Percentiles rank a stretch among this genome's conserved stretches.
These are phyloP conservation scores for Menidia menidia DNA, from an alignment of 2,797 vertebrate species.

Conservation along the genomic window DNA sequence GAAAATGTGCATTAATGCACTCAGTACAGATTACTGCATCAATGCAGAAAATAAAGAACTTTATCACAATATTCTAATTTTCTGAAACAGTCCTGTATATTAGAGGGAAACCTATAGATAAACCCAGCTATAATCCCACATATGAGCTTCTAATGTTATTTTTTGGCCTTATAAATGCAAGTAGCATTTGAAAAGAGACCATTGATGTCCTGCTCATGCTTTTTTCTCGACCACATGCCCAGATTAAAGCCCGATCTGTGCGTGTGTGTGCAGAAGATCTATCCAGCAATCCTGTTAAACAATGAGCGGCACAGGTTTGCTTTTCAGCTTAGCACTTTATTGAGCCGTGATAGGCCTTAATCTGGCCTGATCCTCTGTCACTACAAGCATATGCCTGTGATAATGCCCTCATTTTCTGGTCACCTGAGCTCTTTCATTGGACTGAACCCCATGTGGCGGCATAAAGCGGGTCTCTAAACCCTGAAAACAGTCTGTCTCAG, in stretches of 20 bases:
- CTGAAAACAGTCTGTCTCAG: conserved; percentile 42
- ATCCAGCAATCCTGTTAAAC: conserved; percentile 64
- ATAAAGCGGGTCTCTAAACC: conserved; percentile 67
- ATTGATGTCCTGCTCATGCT: conserved; percentile 27
- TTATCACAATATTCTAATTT: too few species aligned
- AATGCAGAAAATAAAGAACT: too few species aligned
- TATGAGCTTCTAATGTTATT: conserved; percentile 12
- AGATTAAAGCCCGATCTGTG: conserved; percentile 62
- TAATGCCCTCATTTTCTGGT: conserved; percentile 85
- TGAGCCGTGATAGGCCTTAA: conserved; percentile 76
- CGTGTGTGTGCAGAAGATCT: conserved; percentile 58
- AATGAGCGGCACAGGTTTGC: conserved; percentile 75
- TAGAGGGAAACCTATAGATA: conserved; percentile 26
- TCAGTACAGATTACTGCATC: too few species aligned
- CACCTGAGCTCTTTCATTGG: conserved; percentile 82
- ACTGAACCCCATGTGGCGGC: conserved; percentile 59
- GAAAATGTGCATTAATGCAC: too few species aligned
- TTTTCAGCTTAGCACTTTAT: conserved; percentile 76
- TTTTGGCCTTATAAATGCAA: conserved; percentile 19
- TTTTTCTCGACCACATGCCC: conserved; percentile 39
- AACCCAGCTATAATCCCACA: conserved; percentile 6
- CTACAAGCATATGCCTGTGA: conserved; percentile 81
- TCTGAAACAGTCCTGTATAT: conserved; percentile 30
- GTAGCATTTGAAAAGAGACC: conserved; percentile 25
- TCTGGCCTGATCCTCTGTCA: conserved; percentile 79